Evolutionary conservation across 64 coral and sea anemone species (phyloP).

Genomic region (Montipora cactus): DNA sequence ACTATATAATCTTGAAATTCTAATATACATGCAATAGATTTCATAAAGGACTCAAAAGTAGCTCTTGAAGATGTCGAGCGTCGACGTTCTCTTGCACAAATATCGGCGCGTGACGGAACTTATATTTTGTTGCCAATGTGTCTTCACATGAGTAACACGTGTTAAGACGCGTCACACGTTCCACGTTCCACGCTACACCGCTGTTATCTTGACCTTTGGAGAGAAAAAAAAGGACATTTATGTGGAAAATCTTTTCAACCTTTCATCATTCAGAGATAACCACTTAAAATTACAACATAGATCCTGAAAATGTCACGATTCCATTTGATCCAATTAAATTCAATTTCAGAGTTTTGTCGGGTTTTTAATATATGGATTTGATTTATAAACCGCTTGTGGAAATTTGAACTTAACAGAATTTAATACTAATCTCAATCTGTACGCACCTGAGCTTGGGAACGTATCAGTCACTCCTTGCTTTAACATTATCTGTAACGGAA

Average conservation of each 20-base stretch:
- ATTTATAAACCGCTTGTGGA: no score
- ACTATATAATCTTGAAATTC: no score
- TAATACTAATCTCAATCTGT: no score
- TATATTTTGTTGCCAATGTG: neutral
- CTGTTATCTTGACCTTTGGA: neutral
- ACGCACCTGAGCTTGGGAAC: no score
- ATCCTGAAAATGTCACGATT: no score
- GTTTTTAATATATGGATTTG: no score
- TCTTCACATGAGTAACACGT: conserved; percentile 7
- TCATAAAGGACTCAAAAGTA: neutral
- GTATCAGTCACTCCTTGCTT: no score
- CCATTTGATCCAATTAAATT: no score
- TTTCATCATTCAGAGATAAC: neutral
- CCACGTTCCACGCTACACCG: neutral
- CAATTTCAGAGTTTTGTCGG: no score
- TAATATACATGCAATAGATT: neutral
- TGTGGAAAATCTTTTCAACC: neutral
- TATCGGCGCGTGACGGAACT: no score
- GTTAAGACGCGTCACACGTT: neutral
- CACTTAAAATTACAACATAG: neutral
- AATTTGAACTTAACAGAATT: no score
- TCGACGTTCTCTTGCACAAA: neutral
- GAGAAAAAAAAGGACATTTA: neutral
- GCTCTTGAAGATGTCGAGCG: neutral
- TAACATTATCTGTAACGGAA: no score